These are phyloP conservation scores for Leptoclinus maculatus DNA, from an alignment of 2,797 vertebrate species.

Conservation along the genomic window DNA sequence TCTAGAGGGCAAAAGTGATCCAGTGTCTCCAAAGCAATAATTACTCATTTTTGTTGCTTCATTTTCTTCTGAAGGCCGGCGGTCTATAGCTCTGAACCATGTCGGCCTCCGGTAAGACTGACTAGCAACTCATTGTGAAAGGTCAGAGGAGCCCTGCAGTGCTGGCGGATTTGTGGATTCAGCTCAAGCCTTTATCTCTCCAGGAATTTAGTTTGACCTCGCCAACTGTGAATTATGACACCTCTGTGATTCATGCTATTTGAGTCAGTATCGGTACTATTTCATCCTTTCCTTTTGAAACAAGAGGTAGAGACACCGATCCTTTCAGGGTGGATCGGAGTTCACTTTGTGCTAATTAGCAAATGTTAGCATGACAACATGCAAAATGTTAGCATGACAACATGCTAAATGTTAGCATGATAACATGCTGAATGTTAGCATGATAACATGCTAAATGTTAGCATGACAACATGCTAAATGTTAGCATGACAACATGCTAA, in stretches of 20 bases:
- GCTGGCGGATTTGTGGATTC: constrained; percentile 35
- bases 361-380: neutral
- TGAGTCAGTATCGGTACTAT: neutral
- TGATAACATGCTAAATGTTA: neutral
- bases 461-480: no score
- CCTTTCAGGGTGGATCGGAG: neutral
- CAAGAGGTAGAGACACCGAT: no score
- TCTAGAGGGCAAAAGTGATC: constrained; percentile 24
- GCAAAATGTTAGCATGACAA: neutral
- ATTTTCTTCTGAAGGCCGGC: constrained; percentile 47
- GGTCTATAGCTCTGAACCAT: constrained; percentile 38
- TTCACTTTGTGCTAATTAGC: neutral
- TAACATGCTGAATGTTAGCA: neutral
- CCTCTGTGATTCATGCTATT: neutral
- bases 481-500: no score
- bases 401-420: neutral
- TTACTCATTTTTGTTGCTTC: constrained; percentile 28
- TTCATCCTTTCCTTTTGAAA: no score
- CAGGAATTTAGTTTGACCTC: constrained; percentile 36
- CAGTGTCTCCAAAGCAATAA: neutral
- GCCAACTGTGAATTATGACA: constrained; percentile 28
- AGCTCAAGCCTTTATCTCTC: constrained; percentile 37
- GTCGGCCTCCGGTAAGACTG: constrained; percentile 55
- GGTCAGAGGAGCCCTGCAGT: constrained; percentile 57
- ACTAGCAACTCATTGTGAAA: constrained; percentile 61